A percentile compares a stretch with the other conserved stretches of the same genome.
phyloP scores from a whole-genome alignment of 2,113 vertebrate species.

The Neomonachus schauinslandi region DNA sequence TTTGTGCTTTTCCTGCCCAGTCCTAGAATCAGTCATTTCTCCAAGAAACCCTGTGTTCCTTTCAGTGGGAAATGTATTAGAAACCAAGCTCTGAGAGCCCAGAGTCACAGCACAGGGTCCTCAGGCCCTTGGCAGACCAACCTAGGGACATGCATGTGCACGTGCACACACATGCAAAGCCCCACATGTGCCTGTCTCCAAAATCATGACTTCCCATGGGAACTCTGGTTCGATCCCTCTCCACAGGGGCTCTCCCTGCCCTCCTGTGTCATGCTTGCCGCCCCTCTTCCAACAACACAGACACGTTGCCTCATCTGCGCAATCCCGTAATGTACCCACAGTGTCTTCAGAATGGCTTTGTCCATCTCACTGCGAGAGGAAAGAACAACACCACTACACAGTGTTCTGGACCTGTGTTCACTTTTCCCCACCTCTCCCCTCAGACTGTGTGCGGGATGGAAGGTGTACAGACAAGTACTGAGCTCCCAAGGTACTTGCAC shows the following conservation, averaged over 20 bases:
- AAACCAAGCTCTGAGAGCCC: not conserved
- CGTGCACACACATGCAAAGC: rapidly evolving
- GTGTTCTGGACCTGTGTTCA: not conserved
- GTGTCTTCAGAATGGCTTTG: rapidly evolving
- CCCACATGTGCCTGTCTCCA: rapidly evolving
- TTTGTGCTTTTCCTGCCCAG: not conserved
- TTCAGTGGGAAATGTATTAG: not conserved
- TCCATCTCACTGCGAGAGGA: not conserved
- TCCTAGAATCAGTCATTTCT: not conserved
- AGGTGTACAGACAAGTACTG: not conserved
- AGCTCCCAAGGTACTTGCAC: too few relatives aligned
- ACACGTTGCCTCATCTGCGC: rapidly evolving
- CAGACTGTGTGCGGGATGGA: not conserved
- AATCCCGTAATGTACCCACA: rapidly evolving
- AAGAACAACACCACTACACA: rapidly evolving
- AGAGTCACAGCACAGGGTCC: not conserved
- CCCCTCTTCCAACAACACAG: rapidly evolving
- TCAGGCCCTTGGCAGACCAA: not conserved
- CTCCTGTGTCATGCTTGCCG: not conserved
- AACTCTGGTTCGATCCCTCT: not conserved
- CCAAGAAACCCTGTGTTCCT: not conserved
- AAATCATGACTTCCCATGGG: not conserved
- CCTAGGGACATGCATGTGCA: not conserved
- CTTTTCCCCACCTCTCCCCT: not conserved
- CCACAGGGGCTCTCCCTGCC: too few relatives aligned